Evolutionary conservation across 2,888 invertebrate species (phyloP), one percentile per base, ranked within the genome.

Genomic region (Sinotaia quadrata): DNA sequence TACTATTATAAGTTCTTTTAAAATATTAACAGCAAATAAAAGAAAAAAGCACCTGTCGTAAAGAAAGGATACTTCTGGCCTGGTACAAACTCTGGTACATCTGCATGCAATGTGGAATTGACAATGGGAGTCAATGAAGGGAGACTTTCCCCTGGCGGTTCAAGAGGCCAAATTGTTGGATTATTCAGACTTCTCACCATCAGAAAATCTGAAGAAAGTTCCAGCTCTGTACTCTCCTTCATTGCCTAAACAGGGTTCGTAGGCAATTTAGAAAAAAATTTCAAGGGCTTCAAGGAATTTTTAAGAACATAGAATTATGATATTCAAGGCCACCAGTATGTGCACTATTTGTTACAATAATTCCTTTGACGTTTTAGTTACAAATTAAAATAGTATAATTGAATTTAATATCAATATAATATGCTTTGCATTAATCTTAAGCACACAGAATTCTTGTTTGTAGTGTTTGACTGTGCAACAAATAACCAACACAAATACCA

Each of bases 1-100:
- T n/a, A n/a, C n/a, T n/a, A n/a, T n/a, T n/a, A n/a, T n/a, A n/a
- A n/a, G n/a, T n/a, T n/a, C n/a, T n/a, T n/a, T n/a, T n/a, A n/a
- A n/a, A n/a, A n/a, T n/a, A n/a, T n/a, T n/a, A n/a, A n/a, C n/a
- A n/a, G n/a, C n/a, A 47, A 47, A 47, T 47, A 47, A 47, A 41
- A 47, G 7, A n/a, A 47, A 24, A 1, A 7, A 41, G 41, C 31
- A 67, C 47, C 49, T 41, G 27, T 54, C 21, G 27, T 18, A 29
- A 52, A 69, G 12, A 67, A 51, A n/a, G 59, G 75, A 57, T 74
- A 72, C 10, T 76, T 72, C 71, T 83, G 76, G 74, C 90, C 89
- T 77, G 95, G 95, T 75, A 95, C 91, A 87, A 95, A 95, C 89
- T 95, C 95, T 0, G 95, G 94, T 61, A 95, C 95, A 86, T 95